Evolutionary conservation across 2,888 invertebrate species (phyloP).

Genomic region (Drosophila borealis): DNA sequence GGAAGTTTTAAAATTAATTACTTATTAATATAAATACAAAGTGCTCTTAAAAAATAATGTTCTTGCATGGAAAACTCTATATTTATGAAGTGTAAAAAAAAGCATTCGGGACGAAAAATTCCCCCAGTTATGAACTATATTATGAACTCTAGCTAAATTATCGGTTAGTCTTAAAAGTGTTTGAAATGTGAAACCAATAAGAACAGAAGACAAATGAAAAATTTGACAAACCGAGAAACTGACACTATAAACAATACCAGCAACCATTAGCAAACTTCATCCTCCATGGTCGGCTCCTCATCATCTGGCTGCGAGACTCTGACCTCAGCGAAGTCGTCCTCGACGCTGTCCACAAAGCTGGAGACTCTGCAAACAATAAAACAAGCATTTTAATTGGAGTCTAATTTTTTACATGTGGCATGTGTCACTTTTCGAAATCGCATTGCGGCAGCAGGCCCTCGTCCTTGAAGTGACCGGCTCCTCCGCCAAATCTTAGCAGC

Average conservation of each 20-base stretch:
- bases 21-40: too few relatives aligned
- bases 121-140: too few relatives aligned
- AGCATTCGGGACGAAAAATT: too few relatives aligned
- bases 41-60: too few relatives aligned
- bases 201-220: neutral
- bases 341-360: slow-evolving; percentile 81
- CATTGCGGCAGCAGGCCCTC: slow-evolving; percentile 83
- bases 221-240: neutral
- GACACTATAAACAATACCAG: neutral
- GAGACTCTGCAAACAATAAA: slow-evolving; percentile 72
- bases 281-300: slow-evolving; percentile 81
- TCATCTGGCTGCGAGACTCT: slow-evolving; percentile 74
- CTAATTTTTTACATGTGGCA: slow-evolving; percentile 31
- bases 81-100: too few relatives aligned
- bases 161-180: neutral
- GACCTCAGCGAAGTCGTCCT: slow-evolving; percentile 81
- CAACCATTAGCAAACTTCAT: slow-evolving; percentile 80
- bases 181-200: neutral
- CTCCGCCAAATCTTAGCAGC: slow-evolving; percentile 73
- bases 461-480: slow-evolving; percentile 69
- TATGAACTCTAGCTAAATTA: slow-evolving; percentile 2
- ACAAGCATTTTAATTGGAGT: slow-evolving; percentile 26
- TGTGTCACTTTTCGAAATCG: slow-evolving; percentile 83
- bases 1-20: too few relatives aligned
- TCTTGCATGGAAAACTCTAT: too few relatives aligned